Evolutionary conservation across 2,797 vertebrate genomes (phyloP).

Genomic region (Champsocephalus esox): DNA sequence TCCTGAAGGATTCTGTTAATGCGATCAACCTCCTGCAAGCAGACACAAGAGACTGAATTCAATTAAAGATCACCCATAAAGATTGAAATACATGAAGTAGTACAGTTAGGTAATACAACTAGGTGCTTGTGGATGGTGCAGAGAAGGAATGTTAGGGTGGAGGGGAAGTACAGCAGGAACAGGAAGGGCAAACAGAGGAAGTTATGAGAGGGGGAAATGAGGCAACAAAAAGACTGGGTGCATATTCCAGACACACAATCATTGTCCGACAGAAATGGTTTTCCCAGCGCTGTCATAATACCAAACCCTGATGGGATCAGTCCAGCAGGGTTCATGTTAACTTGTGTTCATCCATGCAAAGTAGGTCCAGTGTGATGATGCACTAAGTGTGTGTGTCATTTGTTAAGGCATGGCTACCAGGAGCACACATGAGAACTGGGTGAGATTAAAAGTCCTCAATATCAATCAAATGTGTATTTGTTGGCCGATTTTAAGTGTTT

Average conservation of each 20-base stretch:
- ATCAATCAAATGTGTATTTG: too few relatives aligned
- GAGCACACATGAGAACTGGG: not conserved
- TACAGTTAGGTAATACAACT: not conserved
- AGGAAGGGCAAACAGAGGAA: constrained; percentile 65
- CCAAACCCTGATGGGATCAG: not conserved
- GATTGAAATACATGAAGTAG: not conserved
- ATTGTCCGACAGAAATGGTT: not conserved
- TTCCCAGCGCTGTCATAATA: not conserved
- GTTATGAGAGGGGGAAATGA: constrained; percentile 37
- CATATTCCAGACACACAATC: constrained; percentile 4
- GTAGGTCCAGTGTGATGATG: not conserved
- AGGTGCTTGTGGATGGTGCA: not conserved
- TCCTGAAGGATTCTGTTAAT: constrained; percentile 92
- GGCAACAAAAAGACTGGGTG: constrained; percentile 23
- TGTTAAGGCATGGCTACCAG: not conserved
- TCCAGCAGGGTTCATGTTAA: not conserved
- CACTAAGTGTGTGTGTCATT: fast-evolving
- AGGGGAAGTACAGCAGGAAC: constrained; percentile 41
- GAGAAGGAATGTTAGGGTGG: constrained; percentile 54
- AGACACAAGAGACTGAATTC: constrained; percentile 35
- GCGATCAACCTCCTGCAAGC: constrained; percentile 91
- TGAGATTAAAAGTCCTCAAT: too few relatives aligned
- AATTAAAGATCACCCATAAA: not conserved
- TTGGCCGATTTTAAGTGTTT: too few relatives aligned
- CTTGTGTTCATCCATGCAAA: not conserved